Base-by-base conservation (phyloP, 2,113 vertebrate species). In the Pygathrix nemaeus region DNA sequence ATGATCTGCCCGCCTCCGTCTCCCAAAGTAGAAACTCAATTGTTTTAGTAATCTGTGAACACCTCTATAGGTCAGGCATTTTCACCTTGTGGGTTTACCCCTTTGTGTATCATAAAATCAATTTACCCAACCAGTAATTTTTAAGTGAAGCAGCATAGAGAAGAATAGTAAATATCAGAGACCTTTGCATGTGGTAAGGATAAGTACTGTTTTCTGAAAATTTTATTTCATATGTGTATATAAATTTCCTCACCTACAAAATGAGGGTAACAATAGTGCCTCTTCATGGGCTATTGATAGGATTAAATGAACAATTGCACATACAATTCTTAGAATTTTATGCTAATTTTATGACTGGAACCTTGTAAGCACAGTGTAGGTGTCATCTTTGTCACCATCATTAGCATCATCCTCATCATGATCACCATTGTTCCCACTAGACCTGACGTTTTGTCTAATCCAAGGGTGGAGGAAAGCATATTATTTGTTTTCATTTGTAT, bases 321-420 rank as follows among this genome's bases (percentile, higher is more conserved):
- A 23, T 25, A 17, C 59, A 43, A 40, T 43, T 50, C 48, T 82
- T 61, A 38, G 30, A n/a, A 64, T 64, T 64, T 14, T 64, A 30
- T 64, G 27, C 61, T 27, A 30, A 64, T 64, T 64, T 64, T 30
- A 32, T 64, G 8, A 6, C n/a, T 78, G 79, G 23, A 5, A 40
- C 30, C n/a, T 83, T 38, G 1, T 35, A 57, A 70, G 23, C 1
- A 21, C 2, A 23, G 8, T 32, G 18, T 32, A 66, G 40, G 8
- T 48, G 16, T 14, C 12, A 2, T n/a, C 38, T 17, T 59, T 48
- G 16, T n/a, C 32, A 16, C 50, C 0, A 2, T 32, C 3, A 21
- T 38, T 50, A 50, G 48, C n/a, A 48, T 11, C 21, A 9, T 66
- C 14, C 10, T 43, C 52, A 21, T 38, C 43, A n/a, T 11, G 11